Conservation (phyloP, 2,888 invertebrate species). For the Eupithecia centaureata region DNA sequence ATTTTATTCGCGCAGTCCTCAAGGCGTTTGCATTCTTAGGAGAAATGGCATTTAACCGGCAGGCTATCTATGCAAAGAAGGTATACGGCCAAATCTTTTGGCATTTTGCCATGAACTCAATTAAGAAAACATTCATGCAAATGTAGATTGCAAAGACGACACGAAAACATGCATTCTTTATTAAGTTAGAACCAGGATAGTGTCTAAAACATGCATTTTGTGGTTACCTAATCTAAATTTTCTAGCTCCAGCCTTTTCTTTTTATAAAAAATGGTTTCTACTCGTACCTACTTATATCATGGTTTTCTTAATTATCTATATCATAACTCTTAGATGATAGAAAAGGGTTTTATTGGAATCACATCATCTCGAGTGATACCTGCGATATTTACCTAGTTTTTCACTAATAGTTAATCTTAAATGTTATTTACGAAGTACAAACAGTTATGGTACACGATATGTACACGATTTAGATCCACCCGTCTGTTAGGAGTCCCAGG, state of each 20-base stretch:
- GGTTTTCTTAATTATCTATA: too few relatives aligned
- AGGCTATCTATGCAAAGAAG: slow-evolving; percentile 34
- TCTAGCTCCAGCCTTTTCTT: neutral
- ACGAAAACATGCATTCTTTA: slow-evolving; percentile 3
- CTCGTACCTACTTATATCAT: too few relatives aligned
- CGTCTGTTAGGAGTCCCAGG: too few relatives aligned
- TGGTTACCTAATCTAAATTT: neutral
- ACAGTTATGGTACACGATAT: too few relatives aligned
- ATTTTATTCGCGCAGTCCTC: slow-evolving; percentile 27
- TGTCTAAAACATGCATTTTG: neutral
- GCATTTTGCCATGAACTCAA: slow-evolving; percentile 29
- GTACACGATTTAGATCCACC: too few relatives aligned
- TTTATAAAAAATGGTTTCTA: neutral
- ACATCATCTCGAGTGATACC: too few relatives aligned
- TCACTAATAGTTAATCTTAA: too few relatives aligned
- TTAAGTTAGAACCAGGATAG: neutral
- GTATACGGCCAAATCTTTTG: slow-evolving; percentile 29
- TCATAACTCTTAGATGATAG: too few relatives aligned
- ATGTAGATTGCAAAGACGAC: slow-evolving; percentile 14
- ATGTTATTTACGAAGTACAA: too few relatives aligned
- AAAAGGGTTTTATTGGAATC: too few relatives aligned
- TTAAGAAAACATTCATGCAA: slow-evolving; percentile 24
- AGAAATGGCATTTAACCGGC: slow-evolving; percentile 24
- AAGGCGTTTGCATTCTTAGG: slow-evolving; percentile 25
- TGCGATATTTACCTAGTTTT: too few relatives aligned